Evolutionary conservation across 2,888 invertebrate genomes (phyloP), one percentile per base, ranked within the genome.

Genomic region (Cistogaster globosa): DNA sequence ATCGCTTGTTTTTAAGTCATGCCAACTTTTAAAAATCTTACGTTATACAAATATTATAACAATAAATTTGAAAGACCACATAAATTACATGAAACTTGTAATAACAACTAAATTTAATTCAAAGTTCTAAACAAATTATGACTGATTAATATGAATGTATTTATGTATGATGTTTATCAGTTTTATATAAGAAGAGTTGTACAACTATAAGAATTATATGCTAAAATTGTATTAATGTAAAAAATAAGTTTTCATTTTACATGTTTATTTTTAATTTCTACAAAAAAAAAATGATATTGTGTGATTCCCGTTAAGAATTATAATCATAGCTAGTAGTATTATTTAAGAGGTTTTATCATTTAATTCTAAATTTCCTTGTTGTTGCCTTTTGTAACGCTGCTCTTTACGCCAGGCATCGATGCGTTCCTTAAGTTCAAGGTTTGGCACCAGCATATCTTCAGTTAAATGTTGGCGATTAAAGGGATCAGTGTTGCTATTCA

Each of bases 401-500:
- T 96, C 96, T 87, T 95, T 95, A 91, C 97, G 97, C 98, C 98
- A 98, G 89, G 95, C 95, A 88, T 95, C 94, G 92, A 98, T 98
- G 90, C 95, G 95, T 91, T 96, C 96, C 93, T 97, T 98, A 86
- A 98, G 93, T 90, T 98, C 98, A 71, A 94, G 94, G 88, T 96
- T 97, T 96, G 98, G 97, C 89, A 95, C 95, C 69, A 99, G 94
- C 95, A 98, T 97, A 90, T 98, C 98, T 93, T 98, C 98, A 14
- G 97, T 97, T 60, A 99, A 95, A 18, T 97, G 96, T 92, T 98
- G 98, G 84, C 99, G 94, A 93, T 98, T 99, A 94, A 99, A 99
- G 0, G 99, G 99, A 94, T 99, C 99, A 0, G 98, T 99, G 89
- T 96, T 97, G 89, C 98, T 98, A 93, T 99, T 99, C 88, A 99